Evolutionary conservation across 2,888 invertebrate species (phyloP).

Genomic region (Brachyptera risi): DNA sequence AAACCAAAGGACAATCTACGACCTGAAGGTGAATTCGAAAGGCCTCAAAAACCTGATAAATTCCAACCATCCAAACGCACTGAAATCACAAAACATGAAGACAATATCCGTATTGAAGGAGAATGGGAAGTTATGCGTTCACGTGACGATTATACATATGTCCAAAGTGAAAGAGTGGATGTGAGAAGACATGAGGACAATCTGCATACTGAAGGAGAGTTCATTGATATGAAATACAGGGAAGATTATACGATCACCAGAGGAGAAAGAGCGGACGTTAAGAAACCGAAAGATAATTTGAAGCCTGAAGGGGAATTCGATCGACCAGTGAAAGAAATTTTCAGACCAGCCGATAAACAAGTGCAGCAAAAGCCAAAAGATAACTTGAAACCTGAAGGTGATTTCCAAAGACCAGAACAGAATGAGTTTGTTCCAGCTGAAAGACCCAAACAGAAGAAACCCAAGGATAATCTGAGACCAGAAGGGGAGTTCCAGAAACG

Average conservation of each 20-base stretch:
- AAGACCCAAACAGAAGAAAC: constrained; percentile 45
- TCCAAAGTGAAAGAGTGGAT: constrained; percentile 55
- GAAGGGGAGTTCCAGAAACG: constrained; percentile 59
- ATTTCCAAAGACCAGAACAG: constrained; percentile 41
- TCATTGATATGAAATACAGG: constrained; percentile 42
- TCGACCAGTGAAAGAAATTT: constrained; percentile 38
- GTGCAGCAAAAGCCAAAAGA: too few relatives aligned
- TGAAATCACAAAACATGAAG: constrained; percentile 47
- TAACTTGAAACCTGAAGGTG: too few relatives aligned
- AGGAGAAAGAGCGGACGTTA: constrained; percentile 36
- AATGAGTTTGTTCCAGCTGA: constrained; percentile 38
- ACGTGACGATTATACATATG: constrained; percentile 52
- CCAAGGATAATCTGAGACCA: constrained; percentile 45
- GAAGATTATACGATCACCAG: constrained; percentile 25
- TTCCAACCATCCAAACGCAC: constrained; percentile 48
- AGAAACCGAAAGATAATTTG: constrained; percentile 52
- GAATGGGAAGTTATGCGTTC: constrained; percentile 45
- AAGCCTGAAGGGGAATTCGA: constrained; percentile 46
- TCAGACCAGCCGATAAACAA: constrained; percentile 40
- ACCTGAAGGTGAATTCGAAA: constrained; percentile 46
- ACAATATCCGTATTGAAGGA: constrained; percentile 51
- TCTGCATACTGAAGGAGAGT: constrained; percentile 37
- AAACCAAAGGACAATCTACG: constrained; percentile 42
- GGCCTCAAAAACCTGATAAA: constrained; percentile 39
- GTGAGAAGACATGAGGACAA: constrained; percentile 45